These are phyloP conservation scores for Dendrocopos noguchii DNA, from an alignment of 2,113 vertebrate genomes.

Conservation along the genomic window DNA sequence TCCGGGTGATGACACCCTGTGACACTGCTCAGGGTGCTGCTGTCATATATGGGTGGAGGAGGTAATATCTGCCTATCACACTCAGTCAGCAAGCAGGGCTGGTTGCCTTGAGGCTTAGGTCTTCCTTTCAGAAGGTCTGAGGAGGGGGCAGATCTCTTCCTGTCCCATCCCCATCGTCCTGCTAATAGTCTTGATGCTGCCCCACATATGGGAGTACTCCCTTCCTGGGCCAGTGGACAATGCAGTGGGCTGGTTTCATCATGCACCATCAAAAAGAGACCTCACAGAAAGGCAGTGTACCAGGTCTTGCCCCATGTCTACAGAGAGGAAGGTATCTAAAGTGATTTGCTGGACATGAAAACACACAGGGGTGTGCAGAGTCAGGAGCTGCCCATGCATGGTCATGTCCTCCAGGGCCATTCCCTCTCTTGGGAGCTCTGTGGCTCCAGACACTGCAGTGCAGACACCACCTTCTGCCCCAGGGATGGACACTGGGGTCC, in stretches of 20 bases:
- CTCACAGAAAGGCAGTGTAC: neutral
- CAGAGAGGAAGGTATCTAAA: accelerated
- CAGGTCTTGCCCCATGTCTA: neutral
- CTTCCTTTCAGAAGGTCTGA: neutral
- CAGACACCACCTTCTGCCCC: neutral
- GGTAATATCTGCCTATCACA: neutral
- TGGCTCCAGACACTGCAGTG: neutral
- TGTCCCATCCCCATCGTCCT: too few species aligned
- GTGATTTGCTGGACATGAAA: neutral
- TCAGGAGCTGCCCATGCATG: neutral
- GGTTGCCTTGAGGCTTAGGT: neutral
- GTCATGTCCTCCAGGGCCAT: neutral
- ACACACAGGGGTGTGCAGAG: neutral
- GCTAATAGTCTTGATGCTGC: accelerated
- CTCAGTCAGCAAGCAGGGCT: accelerated
- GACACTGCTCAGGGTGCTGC: neutral
- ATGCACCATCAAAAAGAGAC: neutral
- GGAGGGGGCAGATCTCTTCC: neutral
- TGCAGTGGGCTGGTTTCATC: neutral
- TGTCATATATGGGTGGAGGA: accelerated
- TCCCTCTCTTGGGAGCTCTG: accelerated
- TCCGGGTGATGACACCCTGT: too few species aligned
- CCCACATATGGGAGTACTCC: accelerated
- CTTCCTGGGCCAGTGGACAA: neutral
- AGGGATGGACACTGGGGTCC: neutral